Percentiles rank a stretch among this genome's conserved stretches.
phyloP scores from a whole-genome alignment of 1,140 invertebrate genomes.

The Melitaea cinxia region DNA sequence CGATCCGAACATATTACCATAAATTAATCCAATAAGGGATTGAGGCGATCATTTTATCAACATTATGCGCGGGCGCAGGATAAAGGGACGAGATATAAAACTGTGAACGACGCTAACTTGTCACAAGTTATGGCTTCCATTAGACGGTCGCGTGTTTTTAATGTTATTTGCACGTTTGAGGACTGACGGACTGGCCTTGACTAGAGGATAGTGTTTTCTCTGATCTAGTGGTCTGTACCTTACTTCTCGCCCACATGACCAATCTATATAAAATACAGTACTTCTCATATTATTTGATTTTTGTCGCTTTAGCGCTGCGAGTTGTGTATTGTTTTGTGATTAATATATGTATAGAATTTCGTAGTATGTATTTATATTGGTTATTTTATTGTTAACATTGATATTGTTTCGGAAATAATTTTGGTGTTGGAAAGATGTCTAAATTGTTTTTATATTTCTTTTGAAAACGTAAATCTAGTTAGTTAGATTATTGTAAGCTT shows the following conservation, averaged over 20 bases:
- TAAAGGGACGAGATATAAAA: conserved; percentile 47
- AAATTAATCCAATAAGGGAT: conserved; percentile 74
- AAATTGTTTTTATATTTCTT: too few relatives aligned
- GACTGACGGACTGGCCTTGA: conserved; percentile 23
- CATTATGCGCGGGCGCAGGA: conserved; percentile 62
- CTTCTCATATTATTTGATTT: too few relatives aligned
- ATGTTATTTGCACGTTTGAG: conserved; percentile 34
- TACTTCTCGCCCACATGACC: neutral
- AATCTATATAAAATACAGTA: too few relatives aligned
- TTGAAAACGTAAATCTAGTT: too few relatives aligned
- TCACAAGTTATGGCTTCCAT: conserved; percentile 55
- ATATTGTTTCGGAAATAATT: too few relatives aligned
- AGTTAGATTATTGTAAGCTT: too few relatives aligned
- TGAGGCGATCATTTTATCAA: conserved; percentile 67
- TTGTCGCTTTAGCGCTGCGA: too few relatives aligned
- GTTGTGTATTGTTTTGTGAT: too few relatives aligned
- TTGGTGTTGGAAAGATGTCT: too few relatives aligned
- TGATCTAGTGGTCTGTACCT: neutral
- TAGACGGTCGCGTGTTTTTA: conserved; percentile 41
- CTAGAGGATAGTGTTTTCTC: neutral
- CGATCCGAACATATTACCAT: conserved; percentile 70
- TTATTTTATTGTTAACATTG: too few relatives aligned
- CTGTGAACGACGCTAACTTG: conserved; percentile 45
- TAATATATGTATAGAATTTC: too few relatives aligned
- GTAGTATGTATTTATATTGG: too few relatives aligned